Percentiles rank a stretch among this genome's conserved stretches.
These are phyloP conservation scores for Paedocypris sp. DNA, from an alignment of 2,113 vertebrate genomes.

Conservation along the genomic window DNA sequence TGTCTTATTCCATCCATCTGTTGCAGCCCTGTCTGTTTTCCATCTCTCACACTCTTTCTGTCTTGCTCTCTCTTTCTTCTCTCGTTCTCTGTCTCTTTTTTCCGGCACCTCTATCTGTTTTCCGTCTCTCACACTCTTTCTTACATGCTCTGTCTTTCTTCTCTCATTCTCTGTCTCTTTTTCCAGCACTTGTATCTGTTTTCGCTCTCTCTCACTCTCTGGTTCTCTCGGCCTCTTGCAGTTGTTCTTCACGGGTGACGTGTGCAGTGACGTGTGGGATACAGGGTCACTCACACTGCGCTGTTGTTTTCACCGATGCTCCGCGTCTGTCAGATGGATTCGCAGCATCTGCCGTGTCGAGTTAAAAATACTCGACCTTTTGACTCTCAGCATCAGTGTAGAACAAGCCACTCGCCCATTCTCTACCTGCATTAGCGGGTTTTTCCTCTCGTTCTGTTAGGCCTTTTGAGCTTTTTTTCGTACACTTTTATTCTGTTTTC, in stretches of 20 bases:
- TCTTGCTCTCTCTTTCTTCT: no score
- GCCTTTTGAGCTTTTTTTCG: no score
- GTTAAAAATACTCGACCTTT: slow-evolving; percentile 39
- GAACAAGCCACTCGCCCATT: no score
- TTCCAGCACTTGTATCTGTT: not conserved
- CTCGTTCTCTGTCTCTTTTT: slow-evolving; percentile 50
- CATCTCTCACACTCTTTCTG: no score
- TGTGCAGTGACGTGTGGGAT: not conserved
- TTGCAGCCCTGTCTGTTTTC: no score
- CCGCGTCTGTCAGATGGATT: not conserved
- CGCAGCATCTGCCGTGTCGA: slow-evolving; percentile 39
- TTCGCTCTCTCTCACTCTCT: not conserved
- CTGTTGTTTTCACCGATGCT: not conserved
- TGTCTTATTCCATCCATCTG: no score
- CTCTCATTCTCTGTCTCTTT: not conserved
- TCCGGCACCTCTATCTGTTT: slow-evolving; percentile 31
- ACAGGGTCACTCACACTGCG: not conserved
- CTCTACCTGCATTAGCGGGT: no score
- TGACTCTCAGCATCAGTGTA: slow-evolving; percentile 24
- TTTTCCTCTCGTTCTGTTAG: no score
- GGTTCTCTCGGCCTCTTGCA: not conserved
- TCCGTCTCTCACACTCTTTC: slow-evolving; percentile 1
- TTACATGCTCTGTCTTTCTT: not conserved
- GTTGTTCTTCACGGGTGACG: not conserved
- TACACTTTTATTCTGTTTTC: no score